Conservation (phyloP, 2,888 invertebrate species). For the Ennomos erosarius region DNA sequence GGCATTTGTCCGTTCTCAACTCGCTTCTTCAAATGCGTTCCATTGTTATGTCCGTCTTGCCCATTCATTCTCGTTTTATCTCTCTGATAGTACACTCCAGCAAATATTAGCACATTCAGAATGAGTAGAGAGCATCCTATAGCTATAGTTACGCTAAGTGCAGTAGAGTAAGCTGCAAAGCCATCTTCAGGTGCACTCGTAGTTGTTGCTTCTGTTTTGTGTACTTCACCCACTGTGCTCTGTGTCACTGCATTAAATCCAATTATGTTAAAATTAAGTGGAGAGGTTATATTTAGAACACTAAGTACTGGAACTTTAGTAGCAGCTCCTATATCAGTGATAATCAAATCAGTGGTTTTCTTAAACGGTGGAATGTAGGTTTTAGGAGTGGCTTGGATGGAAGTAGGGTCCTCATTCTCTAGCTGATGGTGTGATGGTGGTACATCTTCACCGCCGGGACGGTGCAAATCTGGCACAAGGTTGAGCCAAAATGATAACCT, state of each 20-base stretch:
- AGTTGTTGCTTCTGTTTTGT: conserved; percentile 77
- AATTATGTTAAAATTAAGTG: conserved; percentile 72
- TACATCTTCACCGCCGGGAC: conserved; percentile 94
- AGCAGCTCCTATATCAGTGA: conserved; percentile 72
- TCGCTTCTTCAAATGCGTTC: conserved; percentile 87
- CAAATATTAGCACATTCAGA: conserved; percentile 96
- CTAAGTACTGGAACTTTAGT: conserved; percentile 72
- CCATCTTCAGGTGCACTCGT: conserved; percentile 91
- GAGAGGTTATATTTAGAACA: conserved; percentile 74
- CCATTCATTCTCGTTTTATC: conserved; percentile 92
- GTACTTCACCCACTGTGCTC: conserved; percentile 64
- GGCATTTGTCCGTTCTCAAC: conserved; percentile 95
- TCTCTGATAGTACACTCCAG: conserved; percentile 96
- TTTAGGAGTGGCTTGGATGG: conserved; percentile 81
- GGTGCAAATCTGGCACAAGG: conserved; percentile 95
- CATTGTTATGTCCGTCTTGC: conserved; percentile 82
- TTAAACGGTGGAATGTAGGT: conserved; percentile 85
- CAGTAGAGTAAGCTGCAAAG: conserved; percentile 95
- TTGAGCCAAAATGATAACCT: conserved; percentile 97
- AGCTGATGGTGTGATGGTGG: conserved; percentile 94
- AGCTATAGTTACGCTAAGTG: conserved; percentile 96
- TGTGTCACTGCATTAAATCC: conserved; percentile 72
- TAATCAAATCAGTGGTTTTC: conserved; percentile 81
- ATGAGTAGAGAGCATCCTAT: conserved; percentile 97
- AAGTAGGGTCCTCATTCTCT: conserved; percentile 88